These are phyloP conservation scores for Ephialtes manifestator DNA, from an alignment of 2,888 invertebrate genomes.

Conservation along the genomic window DNA sequence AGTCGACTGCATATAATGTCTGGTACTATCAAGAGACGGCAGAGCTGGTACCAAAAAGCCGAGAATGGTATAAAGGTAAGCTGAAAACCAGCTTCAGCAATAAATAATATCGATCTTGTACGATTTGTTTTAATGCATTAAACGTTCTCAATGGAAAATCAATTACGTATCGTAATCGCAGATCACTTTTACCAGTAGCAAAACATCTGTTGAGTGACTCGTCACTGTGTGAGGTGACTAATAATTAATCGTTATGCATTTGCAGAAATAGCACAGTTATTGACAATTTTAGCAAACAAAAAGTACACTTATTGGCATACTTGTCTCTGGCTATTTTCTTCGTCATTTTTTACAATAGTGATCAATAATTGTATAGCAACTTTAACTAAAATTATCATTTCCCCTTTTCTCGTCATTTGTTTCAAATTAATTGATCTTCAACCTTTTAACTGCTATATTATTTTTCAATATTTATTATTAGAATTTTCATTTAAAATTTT, in stretches of 20 bases:
- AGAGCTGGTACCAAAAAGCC: conserved; percentile 76
- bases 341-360: not conserved
- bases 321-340: not conserved
- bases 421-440: not conserved
- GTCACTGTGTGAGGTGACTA: conserved; percentile 47
- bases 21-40: conserved; percentile 72
- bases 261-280: not conserved
- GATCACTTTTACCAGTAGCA: conserved; percentile 42
- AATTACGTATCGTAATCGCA: conserved; percentile 16
- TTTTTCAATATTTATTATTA: not conserved
- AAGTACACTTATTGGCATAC: not conserved
- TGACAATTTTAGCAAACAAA: not conserved
- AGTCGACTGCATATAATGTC: conserved; percentile 66
- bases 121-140: conserved; percentile 12
- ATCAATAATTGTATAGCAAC: not conserved
- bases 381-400: not conserved
- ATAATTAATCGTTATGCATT: conserved; percentile 53
- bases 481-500: not conserved
- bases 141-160: not conserved
- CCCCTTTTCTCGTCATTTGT: not conserved
- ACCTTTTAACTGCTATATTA: not conserved
- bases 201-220: conserved; percentile 36
- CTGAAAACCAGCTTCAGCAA: not conserved
- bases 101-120: conserved; percentile 16
- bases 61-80: conserved; percentile 74